Evolutionary conservation across 2,113 vertebrate species (phyloP), one percentile per base, ranked within the genome.

Genomic region (Periophthalmodon schlosseri): DNA sequence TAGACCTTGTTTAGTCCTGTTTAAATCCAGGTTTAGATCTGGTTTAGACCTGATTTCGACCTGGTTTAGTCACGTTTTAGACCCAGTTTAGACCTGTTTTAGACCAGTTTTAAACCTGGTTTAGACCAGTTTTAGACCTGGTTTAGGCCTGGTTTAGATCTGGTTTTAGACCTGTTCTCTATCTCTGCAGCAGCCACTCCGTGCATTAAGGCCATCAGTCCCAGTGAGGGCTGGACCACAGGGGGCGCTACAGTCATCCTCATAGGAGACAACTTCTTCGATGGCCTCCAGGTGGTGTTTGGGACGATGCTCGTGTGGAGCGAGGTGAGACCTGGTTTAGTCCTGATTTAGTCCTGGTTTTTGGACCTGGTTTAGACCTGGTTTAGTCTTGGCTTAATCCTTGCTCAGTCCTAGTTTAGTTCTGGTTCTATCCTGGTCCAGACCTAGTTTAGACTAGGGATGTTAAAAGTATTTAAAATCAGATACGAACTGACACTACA

Each of bases 301-400:
- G 88, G 90, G 4, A 90, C 88, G 56, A 91, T 90, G 90, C 28
- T 90, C 76, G 90, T 91, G 64, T 91, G 90, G 90, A 91, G 90
- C 2, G 90, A 91, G 90, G 90, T 91, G 74, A 69, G 6, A 18
- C 13, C 49, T 50, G 49, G 2, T 50, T 18, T 18, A 18, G 10
- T 2, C n/a, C 52, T n/a, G 52, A 20, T n/a, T 21, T 56, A 56
- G 18, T 8, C 52, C 52, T 56, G 18, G 52, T n/a, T 10, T n/a
- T n/a, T 56, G n/a, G 52, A n/a, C 52, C 54, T 56, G 54, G 20
- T 56, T 21, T 21, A 56, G 20, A 8, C 20, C 52, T 56, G 52
- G 52, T n/a, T 21, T 6, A 56, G 20, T 10, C 20, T 7, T 56
- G 52, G 52, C 8, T 21, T 56, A 56, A 20, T 9, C 18, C 52